Evolutionary conservation across 2,113 vertebrate genomes (phyloP).

Genomic region (Alaudala cheleensis): DNA sequence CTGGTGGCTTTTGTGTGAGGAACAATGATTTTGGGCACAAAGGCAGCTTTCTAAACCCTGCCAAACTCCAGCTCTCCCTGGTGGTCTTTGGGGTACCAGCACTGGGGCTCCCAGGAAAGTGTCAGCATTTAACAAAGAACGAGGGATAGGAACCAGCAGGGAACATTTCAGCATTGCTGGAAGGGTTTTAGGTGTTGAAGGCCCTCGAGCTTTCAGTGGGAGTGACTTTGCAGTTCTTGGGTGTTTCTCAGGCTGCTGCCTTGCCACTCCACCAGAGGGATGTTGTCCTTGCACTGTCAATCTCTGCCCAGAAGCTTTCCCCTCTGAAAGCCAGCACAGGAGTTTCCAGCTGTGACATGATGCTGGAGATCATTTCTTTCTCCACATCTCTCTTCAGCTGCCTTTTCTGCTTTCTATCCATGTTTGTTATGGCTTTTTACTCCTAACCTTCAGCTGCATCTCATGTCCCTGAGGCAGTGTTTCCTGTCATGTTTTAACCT

Average conservation of each 20-base stretch:
- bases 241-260: background rate
- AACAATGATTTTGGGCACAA: background rate
- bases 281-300: background rate
- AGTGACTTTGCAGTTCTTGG: background rate
- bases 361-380: background rate
- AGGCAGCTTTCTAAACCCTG: background rate
- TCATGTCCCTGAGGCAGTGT: background rate
- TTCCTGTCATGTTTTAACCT: background rate
- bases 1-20: background rate
- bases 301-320: background rate
- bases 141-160: background rate
- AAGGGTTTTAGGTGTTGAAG: background rate
- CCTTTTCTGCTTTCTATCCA: background rate
- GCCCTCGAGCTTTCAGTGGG: background rate
- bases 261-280: background rate
- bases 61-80: background rate
- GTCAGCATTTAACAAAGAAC: background rate
- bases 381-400: background rate
- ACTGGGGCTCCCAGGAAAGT: background rate
- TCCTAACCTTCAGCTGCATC: background rate
- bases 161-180: background rate
- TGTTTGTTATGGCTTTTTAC: background rate
- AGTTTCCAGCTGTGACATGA: background rate
- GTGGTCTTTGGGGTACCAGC: background rate
- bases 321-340: background rate